These are phyloP conservation scores for Ostrea edulis DNA, from an alignment of 1,140 invertebrate genomes.

Conservation along the genomic window DNA sequence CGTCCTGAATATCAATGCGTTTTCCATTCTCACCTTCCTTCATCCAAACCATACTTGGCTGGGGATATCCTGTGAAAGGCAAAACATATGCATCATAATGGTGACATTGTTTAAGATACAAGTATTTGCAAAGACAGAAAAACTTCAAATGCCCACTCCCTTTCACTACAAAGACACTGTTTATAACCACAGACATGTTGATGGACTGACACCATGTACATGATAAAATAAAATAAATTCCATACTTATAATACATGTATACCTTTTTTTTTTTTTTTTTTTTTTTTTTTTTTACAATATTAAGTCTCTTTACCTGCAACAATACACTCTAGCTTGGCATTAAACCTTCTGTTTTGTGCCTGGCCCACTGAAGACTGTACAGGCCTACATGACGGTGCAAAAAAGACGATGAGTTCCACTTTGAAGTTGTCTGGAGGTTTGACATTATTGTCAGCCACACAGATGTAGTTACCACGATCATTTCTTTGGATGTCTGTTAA, in stretches of 20 bases:
- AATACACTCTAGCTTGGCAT: slow-evolving; percentile 75
- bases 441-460: slow-evolving; percentile 78
- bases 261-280: neutral
- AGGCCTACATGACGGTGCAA: slow-evolving; percentile 65
- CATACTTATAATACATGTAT: no score
- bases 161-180: no score
- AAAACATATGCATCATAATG: neutral
- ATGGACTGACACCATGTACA: no score
- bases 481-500: slow-evolving; percentile 63
- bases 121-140: no score
- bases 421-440: slow-evolving; percentile 74
- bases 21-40: slow-evolving; percentile 35
- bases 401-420: slow-evolving; percentile 70
- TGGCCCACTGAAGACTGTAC: slow-evolving; percentile 76
- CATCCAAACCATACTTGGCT: slow-evolving; percentile 69
- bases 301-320: slow-evolving; percentile 66
- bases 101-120: neutral
- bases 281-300: neutral
- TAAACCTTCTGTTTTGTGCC: slow-evolving; percentile 74
- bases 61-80: slow-evolving; percentile 66
- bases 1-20: slow-evolving; percentile 43
- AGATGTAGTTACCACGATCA: slow-evolving; percentile 74
- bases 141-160: no score
- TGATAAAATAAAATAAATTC: no score
- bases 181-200: no score